phyloP scores from a whole-genome alignment of 1,140 invertebrate genomes.

The Phymorhynchus buccinoides region DNA sequence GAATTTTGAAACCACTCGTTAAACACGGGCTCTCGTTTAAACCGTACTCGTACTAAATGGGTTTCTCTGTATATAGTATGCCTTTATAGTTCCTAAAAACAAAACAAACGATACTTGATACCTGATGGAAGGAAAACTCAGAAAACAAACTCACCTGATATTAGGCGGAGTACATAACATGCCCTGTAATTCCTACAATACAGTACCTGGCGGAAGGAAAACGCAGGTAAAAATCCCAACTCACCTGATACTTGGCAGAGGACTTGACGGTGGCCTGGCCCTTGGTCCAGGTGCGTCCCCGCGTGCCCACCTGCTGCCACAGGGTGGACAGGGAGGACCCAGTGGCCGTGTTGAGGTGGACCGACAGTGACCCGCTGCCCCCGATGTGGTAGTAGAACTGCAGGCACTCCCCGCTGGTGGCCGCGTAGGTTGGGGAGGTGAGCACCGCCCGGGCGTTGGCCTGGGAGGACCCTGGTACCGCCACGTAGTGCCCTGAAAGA shows the following conservation, averaged over 20 bases:
- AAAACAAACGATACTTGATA: too few relatives aligned
- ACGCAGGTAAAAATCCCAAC: background rate
- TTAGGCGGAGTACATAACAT: too few relatives aligned
- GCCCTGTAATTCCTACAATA: too few relatives aligned
- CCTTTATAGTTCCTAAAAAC: too few relatives aligned
- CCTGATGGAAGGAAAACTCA: too few relatives aligned
- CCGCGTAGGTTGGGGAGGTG: conserved; percentile 57
- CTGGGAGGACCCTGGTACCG: conserved; percentile 42
- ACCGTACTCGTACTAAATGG: too few relatives aligned
- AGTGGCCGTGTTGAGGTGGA: conserved; percentile 56
- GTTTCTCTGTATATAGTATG: too few relatives aligned
- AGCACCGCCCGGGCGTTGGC: conserved; percentile 59
- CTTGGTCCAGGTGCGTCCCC: conserved; percentile 61
- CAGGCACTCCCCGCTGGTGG: conserved; percentile 66
- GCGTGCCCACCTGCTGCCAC: conserved; percentile 52
- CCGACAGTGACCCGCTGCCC: conserved; percentile 73
- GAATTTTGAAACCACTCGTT: too few relatives aligned
- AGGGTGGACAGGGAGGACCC: conserved; percentile 22
- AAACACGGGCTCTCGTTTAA: too few relatives aligned
- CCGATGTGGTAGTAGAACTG: conserved; percentile 81
- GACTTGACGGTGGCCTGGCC: conserved; percentile 53
- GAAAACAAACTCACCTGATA: background rate
- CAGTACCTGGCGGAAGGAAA: too few relatives aligned
- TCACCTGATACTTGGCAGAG: conserved; percentile 36
- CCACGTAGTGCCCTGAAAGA: conserved; percentile 49